These are phyloP conservation scores for Strigamia maritima DNA, from an alignment of 2,888 invertebrate species.

Conservation along the genomic window DNA sequence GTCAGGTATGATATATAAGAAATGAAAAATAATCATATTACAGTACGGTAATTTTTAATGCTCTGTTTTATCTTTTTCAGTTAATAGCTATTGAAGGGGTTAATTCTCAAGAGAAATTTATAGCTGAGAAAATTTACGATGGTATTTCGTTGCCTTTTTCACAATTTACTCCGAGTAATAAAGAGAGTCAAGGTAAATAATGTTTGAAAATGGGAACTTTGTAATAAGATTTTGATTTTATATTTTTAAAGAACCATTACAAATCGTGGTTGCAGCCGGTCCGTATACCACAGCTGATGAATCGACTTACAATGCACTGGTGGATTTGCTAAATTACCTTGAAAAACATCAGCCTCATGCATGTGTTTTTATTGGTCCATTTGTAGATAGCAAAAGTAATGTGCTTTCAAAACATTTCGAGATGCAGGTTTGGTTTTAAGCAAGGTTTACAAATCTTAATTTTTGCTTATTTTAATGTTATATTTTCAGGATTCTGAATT, in stretches of 20 bases:
- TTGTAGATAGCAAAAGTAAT: conserved; percentile 63
- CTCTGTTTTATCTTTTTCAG: conserved; percentile 43
- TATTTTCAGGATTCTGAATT: background rate
- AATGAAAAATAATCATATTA: background rate
- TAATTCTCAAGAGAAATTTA: conserved; percentile 66
- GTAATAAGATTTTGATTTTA: background rate
- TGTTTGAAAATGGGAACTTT: background rate
- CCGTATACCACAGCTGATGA: conserved; percentile 78
- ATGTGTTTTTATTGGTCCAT: conserved; percentile 77
- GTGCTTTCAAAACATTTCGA: conserved; percentile 12
- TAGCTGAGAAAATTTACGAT: conserved; percentile 64
- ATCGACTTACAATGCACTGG: conserved; percentile 73
- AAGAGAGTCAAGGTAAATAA: background rate
- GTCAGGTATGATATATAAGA: conserved; percentile 57
- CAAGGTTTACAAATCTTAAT: background rate
- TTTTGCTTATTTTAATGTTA: background rate
- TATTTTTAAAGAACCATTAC: conserved; percentile 45
- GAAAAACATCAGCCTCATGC: conserved; percentile 68
- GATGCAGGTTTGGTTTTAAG: background rate
- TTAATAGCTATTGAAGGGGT: conserved; percentile 70
- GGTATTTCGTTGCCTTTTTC: conserved; percentile 57
- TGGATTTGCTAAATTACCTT: conserved; percentile 69
- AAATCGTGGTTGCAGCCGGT: conserved; percentile 73
- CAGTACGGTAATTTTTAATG: background rate
- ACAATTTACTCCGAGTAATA: background rate